These are phyloP conservation scores for Exocentrus adspersus DNA, from an alignment of 2,888 invertebrate species.

Conservation along the genomic window DNA sequence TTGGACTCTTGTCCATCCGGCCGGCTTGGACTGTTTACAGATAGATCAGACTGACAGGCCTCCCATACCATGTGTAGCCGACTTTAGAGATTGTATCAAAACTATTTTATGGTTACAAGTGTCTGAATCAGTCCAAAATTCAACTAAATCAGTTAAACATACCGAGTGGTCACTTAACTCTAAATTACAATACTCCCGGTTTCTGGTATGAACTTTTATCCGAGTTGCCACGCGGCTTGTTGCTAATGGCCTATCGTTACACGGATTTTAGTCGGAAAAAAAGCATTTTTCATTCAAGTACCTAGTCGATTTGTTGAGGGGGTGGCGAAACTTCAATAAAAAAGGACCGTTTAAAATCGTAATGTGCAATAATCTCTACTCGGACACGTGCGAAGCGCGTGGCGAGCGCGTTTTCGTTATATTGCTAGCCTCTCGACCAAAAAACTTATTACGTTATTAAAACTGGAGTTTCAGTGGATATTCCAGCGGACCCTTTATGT, in stretches of 20 bases:
- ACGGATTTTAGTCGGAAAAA: constrained; percentile 15
- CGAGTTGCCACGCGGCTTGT: neutral
- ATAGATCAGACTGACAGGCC: no score
- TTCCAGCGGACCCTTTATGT: constrained; percentile 14
- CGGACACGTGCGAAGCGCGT: constrained; percentile 54
- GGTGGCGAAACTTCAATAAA: constrained; percentile 15
- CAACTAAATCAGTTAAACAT: no score
- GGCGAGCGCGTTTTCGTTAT: constrained; percentile 42
- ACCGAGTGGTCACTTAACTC: no score
- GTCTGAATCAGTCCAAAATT: no score
- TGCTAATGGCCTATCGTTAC: constrained; percentile 8
- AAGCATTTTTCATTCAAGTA: constrained; percentile 15
- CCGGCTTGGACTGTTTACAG: no score
- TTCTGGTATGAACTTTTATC: neutral
- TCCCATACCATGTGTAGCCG: no score
- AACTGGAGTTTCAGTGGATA: constrained; percentile 45
- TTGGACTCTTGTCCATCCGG: no score
- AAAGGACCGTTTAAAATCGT: constrained; percentile 43
- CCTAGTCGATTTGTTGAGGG: constrained; percentile 11
- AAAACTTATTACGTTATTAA: constrained; percentile 55
- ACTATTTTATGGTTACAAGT: no score
- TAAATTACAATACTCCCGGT: no score
- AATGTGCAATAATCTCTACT: constrained; percentile 57
- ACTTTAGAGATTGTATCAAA: no score
- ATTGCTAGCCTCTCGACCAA: constrained; percentile 51